Evolutionary conservation across 1,140 invertebrate species (phyloP).

Genomic region (Micrasema longulum): DNA sequence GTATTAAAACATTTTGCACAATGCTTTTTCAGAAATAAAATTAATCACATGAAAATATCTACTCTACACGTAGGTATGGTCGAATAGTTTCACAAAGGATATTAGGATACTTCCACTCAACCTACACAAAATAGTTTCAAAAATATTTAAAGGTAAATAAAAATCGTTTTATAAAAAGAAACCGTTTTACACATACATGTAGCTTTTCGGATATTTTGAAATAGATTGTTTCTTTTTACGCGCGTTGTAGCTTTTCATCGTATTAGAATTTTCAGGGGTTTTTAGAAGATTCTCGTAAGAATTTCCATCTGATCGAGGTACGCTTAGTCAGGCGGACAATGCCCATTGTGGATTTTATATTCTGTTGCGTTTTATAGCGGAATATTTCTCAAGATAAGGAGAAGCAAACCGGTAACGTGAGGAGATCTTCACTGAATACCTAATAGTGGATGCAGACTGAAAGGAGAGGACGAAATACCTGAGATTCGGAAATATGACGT

Average conservation of each 20-base stretch:
- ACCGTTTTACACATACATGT: too few relatives aligned
- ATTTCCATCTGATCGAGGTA: slow-evolving; percentile 46
- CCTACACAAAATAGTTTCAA: neutral
- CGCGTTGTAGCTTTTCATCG: neutral
- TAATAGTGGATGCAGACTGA: neutral
- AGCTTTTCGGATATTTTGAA: too few relatives aligned
- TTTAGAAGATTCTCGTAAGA: slow-evolving; percentile 39
- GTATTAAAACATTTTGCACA: too few relatives aligned
- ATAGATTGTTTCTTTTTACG: neutral
- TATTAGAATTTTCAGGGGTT: neutral
- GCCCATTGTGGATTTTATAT: slow-evolving; percentile 53
- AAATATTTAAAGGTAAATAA: neutral
- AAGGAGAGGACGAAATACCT: slow-evolving; percentile 2
- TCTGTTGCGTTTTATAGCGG: slow-evolving; percentile 50
- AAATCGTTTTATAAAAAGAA: neutral
- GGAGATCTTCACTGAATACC: slow-evolving; percentile 16
- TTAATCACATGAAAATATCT: too few relatives aligned
- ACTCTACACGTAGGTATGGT: slow-evolving; percentile 32
- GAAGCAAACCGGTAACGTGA: slow-evolving; percentile 4
- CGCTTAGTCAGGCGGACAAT: slow-evolving; percentile 48
- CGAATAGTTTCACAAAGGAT: slow-evolving; percentile 47
- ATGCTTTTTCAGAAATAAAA: too few relatives aligned
- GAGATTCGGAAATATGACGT: neutral
- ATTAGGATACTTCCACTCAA: slow-evolving; percentile 25
- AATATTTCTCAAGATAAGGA: slow-evolving; percentile 39